A percentile compares a stretch with the other conserved stretches of the same genome.
Conservation (phyloP, 1,140 invertebrate species). For the Ostrea edulis region DNA sequence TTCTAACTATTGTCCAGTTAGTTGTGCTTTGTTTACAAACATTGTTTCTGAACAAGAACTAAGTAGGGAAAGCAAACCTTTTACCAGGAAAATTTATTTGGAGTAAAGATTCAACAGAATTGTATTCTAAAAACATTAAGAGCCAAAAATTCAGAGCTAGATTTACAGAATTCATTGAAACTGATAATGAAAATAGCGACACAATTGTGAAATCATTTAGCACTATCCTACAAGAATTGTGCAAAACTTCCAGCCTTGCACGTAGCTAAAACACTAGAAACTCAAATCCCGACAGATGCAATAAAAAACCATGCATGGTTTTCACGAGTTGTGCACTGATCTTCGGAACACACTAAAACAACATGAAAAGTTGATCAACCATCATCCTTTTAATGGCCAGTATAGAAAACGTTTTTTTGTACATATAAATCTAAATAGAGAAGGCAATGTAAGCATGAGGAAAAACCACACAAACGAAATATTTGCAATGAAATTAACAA, state of each 20-base stretch:
- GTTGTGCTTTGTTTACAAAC: neutral
- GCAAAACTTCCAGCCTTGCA: no score
- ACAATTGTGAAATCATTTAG: neutral
- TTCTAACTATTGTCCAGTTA: conserved; percentile 38
- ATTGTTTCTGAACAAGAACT: neutral
- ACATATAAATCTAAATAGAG: neutral
- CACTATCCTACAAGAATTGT: no score
- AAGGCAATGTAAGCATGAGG: neutral
- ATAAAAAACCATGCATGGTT: neutral
- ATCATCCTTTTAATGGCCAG: no score
- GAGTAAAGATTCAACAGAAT: neutral
- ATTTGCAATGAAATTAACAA: no score
- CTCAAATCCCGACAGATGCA: no score
- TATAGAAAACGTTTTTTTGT: neutral
- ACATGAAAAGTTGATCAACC: neutral
- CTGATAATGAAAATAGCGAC: no score
- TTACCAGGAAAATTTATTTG: conserved; percentile 41
- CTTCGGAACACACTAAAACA: neutral
- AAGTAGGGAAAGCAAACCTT: neutral
- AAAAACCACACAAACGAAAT: neutral
- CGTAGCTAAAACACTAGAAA: no score
- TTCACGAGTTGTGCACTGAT: no score
- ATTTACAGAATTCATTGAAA: neutral
- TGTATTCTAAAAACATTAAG: neutral
- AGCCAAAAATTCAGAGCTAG: conserved; percentile 1